Base-by-base conservation (phyloP, 2,113 vertebrate genomes). In the Lepus europaeus region DNA sequence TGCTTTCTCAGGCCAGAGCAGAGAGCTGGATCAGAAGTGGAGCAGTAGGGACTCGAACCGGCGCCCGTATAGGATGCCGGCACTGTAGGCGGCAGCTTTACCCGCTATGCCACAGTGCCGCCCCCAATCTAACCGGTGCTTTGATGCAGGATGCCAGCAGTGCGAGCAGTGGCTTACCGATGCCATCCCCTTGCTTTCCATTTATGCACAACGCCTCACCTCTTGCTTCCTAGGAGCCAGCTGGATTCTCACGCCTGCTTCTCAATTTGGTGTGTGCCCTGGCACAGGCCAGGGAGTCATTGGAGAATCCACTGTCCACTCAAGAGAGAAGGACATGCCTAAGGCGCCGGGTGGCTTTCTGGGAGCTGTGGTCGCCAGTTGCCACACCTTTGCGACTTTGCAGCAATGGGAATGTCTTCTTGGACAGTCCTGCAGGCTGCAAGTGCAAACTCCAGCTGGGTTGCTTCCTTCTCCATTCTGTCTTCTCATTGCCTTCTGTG, bases 151-250 rank as follows among this genome's bases (percentile, higher is more conserved):
- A 59, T 59, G 13, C 56, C 19, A 19, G 56, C 19, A 19, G 13
- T 19, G 19, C 13, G 19, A 59, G 56, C 56, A 59, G 56, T 59
- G 56, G 19, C 19, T 59, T 59, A 59, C 4, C 12, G 12, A 59
- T 14, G 56, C 56, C 19, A 19, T 59, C 56, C 36, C 36, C 70
- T 68, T 29, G 10, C 3, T 88, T 88, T 61, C 69, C 59, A 61
- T 68, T 78, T 88, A 45, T 76, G 27, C 11, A 23, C 69, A 20
- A 74, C 59, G 61, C 33, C 49, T 68, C 51, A 72, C 70, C 33
- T 81, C 39, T 73, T 66, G 68, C 23, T 79, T 93, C 88, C 95
- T 76, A 64, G 91, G 63, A 91, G 91, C 74, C 76, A 83, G 70
- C 77, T 96, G 77, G 45, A n/a, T 39, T 93, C 87, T 79, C 16